Percentiles rank a stretch among this genome's conserved stretches.
Evolutionary conservation across 2,888 invertebrate genomes (phyloP).

Genomic region (Hypomecis atomaria): DNA sequence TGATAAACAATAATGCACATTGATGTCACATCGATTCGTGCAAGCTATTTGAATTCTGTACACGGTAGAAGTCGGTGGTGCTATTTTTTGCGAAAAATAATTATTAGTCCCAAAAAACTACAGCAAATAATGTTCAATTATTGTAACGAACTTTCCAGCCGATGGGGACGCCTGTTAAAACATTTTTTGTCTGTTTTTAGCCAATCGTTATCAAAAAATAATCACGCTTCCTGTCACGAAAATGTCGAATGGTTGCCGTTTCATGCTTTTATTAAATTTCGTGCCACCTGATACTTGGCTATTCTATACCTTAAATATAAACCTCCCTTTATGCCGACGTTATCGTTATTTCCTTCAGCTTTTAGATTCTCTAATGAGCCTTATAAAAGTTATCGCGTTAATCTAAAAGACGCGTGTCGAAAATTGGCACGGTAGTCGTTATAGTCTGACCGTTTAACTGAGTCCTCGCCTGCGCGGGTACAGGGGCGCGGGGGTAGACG

Average conservation of each 20-base stretch:
- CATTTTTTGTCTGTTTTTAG: slow-evolving; percentile 4
- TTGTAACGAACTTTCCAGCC: neutral
- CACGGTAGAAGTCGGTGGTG: too few relatives aligned
- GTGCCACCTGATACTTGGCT: slow-evolving; percentile 6
- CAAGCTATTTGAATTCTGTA: too few relatives aligned
- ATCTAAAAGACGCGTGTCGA: slow-evolving; percentile 7
- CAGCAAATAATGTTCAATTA: neutral
- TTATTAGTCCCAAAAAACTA: too few relatives aligned
- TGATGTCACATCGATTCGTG: too few relatives aligned
- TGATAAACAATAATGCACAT: too few relatives aligned
- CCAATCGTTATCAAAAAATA: slow-evolving; percentile 14
- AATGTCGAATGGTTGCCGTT: slow-evolving; percentile 5
- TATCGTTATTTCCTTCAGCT: neutral
- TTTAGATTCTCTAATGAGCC: slow-evolving; percentile 2
- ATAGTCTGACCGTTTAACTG: too few relatives aligned
- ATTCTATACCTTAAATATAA: neutral
- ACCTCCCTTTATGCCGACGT: neutral
- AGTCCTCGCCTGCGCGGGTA: too few relatives aligned
- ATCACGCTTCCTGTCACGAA: slow-evolving; percentile 24
- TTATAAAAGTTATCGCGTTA: neutral
- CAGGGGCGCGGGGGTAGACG: too few relatives aligned
- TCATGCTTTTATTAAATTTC: slow-evolving; percentile 2
- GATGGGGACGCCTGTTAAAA: neutral
- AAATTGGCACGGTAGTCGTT: neutral
- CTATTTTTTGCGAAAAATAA: too few relatives aligned